A percentile compares a stretch with the other conserved stretches of the same genome.
Conservation (phyloP, 2,888 invertebrate species). For the Eumerus sabulonum region DNA sequence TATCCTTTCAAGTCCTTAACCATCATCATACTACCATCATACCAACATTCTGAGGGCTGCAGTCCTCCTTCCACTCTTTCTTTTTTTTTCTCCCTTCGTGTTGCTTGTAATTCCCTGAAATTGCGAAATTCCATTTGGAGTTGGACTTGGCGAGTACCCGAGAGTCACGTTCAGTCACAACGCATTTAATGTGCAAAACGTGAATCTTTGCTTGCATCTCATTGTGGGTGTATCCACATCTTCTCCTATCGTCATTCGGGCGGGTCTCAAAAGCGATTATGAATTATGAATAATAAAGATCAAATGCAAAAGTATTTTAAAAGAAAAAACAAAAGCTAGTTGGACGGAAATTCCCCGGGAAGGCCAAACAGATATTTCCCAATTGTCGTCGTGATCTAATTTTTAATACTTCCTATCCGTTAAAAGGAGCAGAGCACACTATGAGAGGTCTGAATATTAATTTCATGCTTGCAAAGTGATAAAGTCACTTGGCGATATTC, state of each 20-base stretch:
- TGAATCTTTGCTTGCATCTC: constrained; percentile 65
- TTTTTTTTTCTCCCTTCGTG: background rate
- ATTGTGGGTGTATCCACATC: background rate
- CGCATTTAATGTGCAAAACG: constrained; percentile 71
- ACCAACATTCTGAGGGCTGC: background rate
- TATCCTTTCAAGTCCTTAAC: no score
- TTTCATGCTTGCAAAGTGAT: constrained; percentile 6
- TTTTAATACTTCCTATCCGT: constrained; percentile 49
- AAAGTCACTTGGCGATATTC: constrained; percentile 41
- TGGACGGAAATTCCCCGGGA: constrained; percentile 38
- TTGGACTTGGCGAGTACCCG: constrained; percentile 62
- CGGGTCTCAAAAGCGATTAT: constrained; percentile 48
- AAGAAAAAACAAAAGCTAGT: constrained; percentile 6
- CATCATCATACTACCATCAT: background rate
- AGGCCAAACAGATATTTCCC: constrained; percentile 58
- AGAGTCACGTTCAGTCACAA: constrained; percentile 71
- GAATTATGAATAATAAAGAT: constrained; percentile 55
- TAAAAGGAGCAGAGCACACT: no score
- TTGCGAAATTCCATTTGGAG: constrained; percentile 65
- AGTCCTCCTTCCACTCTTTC: no score
- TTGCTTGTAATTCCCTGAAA: constrained; percentile 49
- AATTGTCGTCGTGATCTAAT: constrained; percentile 64
- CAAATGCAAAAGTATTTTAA: background rate
- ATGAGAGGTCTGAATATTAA: no score
- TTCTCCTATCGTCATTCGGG: background rate